Base-by-base conservation (phyloP, 1,140 invertebrate genomes). In the Carcinoscorpius rotundicauda region DNA sequence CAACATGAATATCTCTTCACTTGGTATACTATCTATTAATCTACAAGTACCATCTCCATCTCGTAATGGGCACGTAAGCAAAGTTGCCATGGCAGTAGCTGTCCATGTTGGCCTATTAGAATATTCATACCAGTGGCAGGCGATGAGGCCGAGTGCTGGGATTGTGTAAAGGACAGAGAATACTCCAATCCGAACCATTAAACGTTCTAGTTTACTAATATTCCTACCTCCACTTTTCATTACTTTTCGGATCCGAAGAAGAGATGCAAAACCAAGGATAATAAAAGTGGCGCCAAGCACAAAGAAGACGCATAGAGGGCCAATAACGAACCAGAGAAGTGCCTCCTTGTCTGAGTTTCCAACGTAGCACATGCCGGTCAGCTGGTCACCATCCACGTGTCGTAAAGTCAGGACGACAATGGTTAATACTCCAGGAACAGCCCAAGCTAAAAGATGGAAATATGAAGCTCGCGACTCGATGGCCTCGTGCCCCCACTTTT, bases 401-500 rank as follows among this genome's bases (percentile, higher is more conserved):
- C 90, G 84, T 66, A 86, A 83, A 29, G 93, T 88, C 49, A 96
- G 80, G n/a, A 92, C 88, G 10, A 88, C 84, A n/a, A 91, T 88
- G 0, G 91, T 91, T 71, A 90, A 61, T 4, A 66, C 9, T 57
- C 89, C 89, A 59, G 89, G 89, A 29, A 91, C 11, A 50, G 88
- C 87, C 93, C 92, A 96, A 56, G 89, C 90, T 4, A 84, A 82
- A 6, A 94, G 80, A 75, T 88, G 92, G 67, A 89, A 83, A 72
- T 89, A 84, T 10, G 83, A 85, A 0, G 87, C 85, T 8, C 89
- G 85, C 57, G 91, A 89, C 80, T 96, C 93, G 73, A 98, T 97
- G 29, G 95, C 94, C 81, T 98, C 96, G 76, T 97, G 93, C 49
- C 94, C 94, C 96, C 96, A 98, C 81, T 98, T 97, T 64, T 97